Conservation (phyloP, 2,888 invertebrate genomes). For the Molorchus minor region DNA sequence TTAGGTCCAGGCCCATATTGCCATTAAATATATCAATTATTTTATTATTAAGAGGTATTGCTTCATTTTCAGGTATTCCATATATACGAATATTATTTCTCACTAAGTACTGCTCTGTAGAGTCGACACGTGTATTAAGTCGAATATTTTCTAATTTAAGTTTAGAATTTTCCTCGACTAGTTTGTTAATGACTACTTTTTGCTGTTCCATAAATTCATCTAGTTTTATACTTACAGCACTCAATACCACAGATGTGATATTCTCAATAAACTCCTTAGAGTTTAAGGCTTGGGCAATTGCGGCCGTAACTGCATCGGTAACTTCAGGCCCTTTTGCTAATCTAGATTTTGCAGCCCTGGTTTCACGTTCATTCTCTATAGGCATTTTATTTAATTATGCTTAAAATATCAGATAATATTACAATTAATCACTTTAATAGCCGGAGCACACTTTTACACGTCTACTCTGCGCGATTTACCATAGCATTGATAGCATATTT, state of each 20-base stretch:
- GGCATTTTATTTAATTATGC: neutral
- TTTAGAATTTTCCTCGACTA: neutral
- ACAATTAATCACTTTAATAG: no score
- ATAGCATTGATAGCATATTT: no score
- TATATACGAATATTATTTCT: neutral
- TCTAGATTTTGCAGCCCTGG: neutral
- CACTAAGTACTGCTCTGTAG: neutral
- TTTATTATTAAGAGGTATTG: neutral
- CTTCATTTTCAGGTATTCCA: neutral
- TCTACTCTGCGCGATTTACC: neutral
- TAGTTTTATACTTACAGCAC: neutral
- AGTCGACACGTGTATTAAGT: neutral
- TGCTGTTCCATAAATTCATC: neutral
- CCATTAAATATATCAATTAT: neutral
- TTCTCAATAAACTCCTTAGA: neutral
- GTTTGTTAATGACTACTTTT: neutral
- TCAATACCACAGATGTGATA: neutral
- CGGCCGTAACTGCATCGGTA: neutral
- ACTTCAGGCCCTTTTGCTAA: neutral
- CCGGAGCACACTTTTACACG: neutral
- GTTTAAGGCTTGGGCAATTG: neutral
- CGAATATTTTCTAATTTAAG: neutral
- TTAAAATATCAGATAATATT: neutral
- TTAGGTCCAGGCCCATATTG: neutral
- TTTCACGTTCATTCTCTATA: neutral